A percentile compares a stretch with the other conserved stretches of the same genome.
phyloP scores from a whole-genome alignment of 2,888 invertebrate species.

The Archips xylosteana region DNA sequence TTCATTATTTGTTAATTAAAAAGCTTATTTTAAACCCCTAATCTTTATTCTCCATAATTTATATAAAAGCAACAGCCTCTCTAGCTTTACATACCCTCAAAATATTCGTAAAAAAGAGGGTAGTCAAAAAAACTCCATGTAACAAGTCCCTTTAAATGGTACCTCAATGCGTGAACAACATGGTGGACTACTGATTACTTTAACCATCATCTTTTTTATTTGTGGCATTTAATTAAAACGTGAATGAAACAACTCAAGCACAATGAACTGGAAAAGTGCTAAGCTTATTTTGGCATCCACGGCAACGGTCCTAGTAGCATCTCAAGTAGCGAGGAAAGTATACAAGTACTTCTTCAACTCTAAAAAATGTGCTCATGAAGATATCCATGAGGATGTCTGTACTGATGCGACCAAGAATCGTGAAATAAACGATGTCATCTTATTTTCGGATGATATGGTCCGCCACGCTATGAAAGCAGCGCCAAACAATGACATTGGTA shows the following conservation, averaged over 20 bases:
- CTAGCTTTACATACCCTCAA: background rate
- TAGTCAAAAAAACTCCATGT: constrained; percentile 48
- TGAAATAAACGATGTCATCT: constrained; percentile 80
- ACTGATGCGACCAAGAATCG: constrained; percentile 70
- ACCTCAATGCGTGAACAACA: constrained; percentile 69
- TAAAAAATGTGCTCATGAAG: constrained; percentile 53
- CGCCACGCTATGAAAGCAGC: constrained; percentile 71
- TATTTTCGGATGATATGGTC: constrained; percentile 77
- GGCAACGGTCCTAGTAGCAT: constrained; percentile 72
- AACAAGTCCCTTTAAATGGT: constrained; percentile 25
- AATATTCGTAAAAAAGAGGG: constrained; percentile 50
- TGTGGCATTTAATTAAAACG: constrained; percentile 47
- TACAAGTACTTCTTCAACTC: constrained; percentile 68
- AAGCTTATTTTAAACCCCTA: background rate
- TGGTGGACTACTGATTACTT: constrained; percentile 67
- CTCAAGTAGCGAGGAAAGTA: constrained; percentile 73
- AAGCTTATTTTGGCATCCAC: constrained; percentile 75
- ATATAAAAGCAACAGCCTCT: too few relatives aligned
- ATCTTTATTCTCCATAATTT: background rate
- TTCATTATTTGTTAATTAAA: background rate
- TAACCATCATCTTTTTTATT: constrained; percentile 47
- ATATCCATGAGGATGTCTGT: constrained; percentile 61
- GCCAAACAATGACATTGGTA: constrained; percentile 69
- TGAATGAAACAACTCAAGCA: constrained; percentile 51
- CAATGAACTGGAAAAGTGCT: constrained; percentile 79